Evolutionary conservation across 2,113 vertebrate genomes (phyloP).

Genomic region (Onychostoma macrolepis): DNA sequence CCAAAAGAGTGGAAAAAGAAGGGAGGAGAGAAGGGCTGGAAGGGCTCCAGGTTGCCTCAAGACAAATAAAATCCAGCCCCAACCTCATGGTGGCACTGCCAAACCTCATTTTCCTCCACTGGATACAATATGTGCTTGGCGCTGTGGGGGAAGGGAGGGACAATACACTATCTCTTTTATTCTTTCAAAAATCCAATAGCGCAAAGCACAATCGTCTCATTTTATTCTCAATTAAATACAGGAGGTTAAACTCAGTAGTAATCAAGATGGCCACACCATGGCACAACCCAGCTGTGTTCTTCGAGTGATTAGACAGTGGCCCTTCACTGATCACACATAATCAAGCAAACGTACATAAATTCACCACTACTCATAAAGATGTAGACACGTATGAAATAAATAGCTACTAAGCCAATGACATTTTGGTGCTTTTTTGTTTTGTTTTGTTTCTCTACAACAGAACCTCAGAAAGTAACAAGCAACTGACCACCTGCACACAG

Average conservation of each 20-base stretch:
- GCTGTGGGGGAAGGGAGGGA: slow-evolving; percentile 60
- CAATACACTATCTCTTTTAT: slow-evolving; percentile 37
- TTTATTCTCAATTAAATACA: slow-evolving; percentile 73
- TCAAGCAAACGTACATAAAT: neutral
- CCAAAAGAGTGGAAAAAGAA: slow-evolving; percentile 59
- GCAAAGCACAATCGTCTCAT: slow-evolving; percentile 46
- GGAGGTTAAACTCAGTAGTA: slow-evolving; percentile 87
- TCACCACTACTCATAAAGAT: slow-evolving; percentile 76
- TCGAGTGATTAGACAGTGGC: slow-evolving; percentile 74
- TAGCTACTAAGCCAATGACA: slow-evolving; percentile 67
- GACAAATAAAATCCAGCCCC: slow-evolving; percentile 67
- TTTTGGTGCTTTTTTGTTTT: slow-evolving; percentile 76
- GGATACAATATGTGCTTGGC: slow-evolving; percentile 56
- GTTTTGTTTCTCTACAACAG: slow-evolving; percentile 67
- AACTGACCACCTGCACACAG: neutral
- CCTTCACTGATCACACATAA: slow-evolving; percentile 3
- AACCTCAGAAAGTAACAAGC: neutral
- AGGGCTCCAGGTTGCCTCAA: slow-evolving; percentile 65
- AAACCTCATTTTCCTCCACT: slow-evolving; percentile 68
- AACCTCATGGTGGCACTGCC: slow-evolving; percentile 76
- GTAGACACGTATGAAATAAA: slow-evolving; percentile 89
- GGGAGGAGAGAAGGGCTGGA: slow-evolving; percentile 63
- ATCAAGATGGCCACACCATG: slow-evolving; percentile 87
- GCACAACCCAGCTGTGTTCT: slow-evolving; percentile 85
- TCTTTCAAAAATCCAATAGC: slow-evolving; percentile 9